Percentiles rank a stretch among this genome's conserved stretches.
These are phyloP conservation scores for Onchidella celtica DNA, from an alignment of 2,888 invertebrate species.

Conservation along the genomic window DNA sequence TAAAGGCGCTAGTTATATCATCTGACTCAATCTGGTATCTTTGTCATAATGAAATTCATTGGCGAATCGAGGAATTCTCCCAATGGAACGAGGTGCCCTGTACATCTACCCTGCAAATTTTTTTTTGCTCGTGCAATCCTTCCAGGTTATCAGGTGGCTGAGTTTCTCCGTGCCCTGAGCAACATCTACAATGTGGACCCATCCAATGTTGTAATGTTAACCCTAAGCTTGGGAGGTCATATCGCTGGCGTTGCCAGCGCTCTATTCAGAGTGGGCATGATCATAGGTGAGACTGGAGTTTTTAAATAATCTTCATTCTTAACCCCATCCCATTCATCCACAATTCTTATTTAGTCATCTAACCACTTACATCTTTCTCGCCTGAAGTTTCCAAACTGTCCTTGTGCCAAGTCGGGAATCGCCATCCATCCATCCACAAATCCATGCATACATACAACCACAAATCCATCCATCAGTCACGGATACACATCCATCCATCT, in stretches of 20 bases:
- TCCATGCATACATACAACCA: background rate
- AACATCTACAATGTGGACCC: background rate
- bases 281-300: background rate
- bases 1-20: too few species aligned
- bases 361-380: background rate
- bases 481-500: background rate
- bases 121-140: too few species aligned
- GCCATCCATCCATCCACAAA: background rate
- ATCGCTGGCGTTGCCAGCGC: background rate
- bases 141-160: background rate
- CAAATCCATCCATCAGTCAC: background rate
- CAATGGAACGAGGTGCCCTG: too few species aligned
- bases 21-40: too few species aligned
- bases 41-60: too few species aligned
- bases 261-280: background rate
- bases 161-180: background rate
- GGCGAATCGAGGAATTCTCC: too few species aligned
- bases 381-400: too few species aligned
- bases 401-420: too few species aligned
- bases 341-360: background rate
- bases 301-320: too few species aligned
- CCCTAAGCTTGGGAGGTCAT: background rate
- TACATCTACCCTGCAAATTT: too few species aligned
- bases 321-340: background rate
- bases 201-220: background rate